Conservation (phyloP, 2,797 vertebrate species). For the Capromys pilorides region DNA sequence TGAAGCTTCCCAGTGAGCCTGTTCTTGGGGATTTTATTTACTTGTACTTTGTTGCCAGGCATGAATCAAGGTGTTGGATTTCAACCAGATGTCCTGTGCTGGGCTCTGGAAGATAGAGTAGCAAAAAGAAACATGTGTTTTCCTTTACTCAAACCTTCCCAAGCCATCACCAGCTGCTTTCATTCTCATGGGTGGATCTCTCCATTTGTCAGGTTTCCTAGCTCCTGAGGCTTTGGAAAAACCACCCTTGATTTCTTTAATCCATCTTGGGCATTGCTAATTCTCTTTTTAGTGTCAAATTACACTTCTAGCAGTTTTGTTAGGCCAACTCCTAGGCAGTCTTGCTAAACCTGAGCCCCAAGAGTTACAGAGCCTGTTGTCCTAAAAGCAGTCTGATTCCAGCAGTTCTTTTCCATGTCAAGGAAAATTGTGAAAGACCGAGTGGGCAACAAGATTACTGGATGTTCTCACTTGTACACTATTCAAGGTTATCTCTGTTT, state of each 20-base stretch:
- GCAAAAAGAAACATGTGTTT: constrained; percentile 69
- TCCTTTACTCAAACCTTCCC: constrained; percentile 65
- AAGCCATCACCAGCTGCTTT: constrained; percentile 72
- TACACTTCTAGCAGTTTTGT: constrained; percentile 60
- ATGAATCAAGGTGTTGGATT: constrained; percentile 78
- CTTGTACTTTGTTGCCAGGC: constrained; percentile 73
- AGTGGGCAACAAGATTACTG: constrained; percentile 56
- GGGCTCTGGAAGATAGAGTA: constrained; percentile 64
- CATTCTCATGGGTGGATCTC: constrained; percentile 63
- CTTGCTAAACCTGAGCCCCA: constrained; percentile 55
- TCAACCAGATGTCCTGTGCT: constrained; percentile 73
- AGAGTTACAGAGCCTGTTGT: constrained; percentile 50
- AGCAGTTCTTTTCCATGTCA: constrained; percentile 68
- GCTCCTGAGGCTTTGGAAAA: constrained; percentile 71
- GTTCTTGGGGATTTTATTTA: constrained; percentile 68
- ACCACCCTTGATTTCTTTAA: constrained; percentile 66
- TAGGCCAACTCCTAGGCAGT: constrained; percentile 47
- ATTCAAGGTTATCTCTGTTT: constrained; percentile 44
- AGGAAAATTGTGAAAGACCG: constrained; percentile 66
- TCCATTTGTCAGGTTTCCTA: constrained; percentile 72
- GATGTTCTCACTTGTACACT: constrained; percentile 43
- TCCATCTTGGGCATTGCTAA: constrained; percentile 64
- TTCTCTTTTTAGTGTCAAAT: constrained; percentile 72
- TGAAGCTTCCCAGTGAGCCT: constrained; percentile 71
- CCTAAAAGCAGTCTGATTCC: constrained; percentile 67